Conservation (phyloP, 2,888 invertebrate genomes). For the Endomychus coccineus region DNA sequence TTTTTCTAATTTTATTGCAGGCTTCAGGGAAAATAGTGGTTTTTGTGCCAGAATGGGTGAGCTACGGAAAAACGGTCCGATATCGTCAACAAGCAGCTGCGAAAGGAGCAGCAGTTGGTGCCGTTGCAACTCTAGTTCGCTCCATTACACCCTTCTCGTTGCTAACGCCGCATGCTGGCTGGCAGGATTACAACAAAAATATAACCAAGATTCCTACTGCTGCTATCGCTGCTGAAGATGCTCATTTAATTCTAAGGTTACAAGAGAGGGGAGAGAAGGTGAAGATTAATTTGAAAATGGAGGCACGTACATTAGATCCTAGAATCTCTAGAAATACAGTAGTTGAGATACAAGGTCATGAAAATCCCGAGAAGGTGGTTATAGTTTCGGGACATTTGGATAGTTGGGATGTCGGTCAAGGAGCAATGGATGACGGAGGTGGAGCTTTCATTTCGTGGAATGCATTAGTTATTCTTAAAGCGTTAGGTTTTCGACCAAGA, state of each 20-base stretch:
- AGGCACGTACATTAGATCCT: slow-evolving; percentile 50
- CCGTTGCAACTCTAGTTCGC: slow-evolving; percentile 64
- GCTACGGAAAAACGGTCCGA: slow-evolving; percentile 58
- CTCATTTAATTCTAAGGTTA: slow-evolving; percentile 58
- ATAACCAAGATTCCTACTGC: slow-evolving; percentile 63
- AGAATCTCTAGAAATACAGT: slow-evolving; percentile 65
- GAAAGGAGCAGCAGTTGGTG: slow-evolving; percentile 65
- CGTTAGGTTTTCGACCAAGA: slow-evolving; percentile 56
- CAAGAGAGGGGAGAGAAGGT: slow-evolving; percentile 40
- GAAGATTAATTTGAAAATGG: slow-evolving; percentile 57
- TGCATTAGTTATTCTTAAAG: slow-evolving; percentile 58
- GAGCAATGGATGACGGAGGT: slow-evolving; percentile 82
- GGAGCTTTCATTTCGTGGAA: slow-evolving; percentile 75
- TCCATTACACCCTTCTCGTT: slow-evolving; percentile 73
- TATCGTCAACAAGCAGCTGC: slow-evolving; percentile 62
- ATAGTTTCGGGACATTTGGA: slow-evolving; percentile 78
- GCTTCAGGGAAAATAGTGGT: slow-evolving; percentile 68
- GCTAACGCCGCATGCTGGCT: slow-evolving; percentile 70
- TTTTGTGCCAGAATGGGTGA: slow-evolving; percentile 58
- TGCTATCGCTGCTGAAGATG: slow-evolving; percentile 71
- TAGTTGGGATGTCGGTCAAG: slow-evolving; percentile 82
- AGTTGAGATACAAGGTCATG: slow-evolving; percentile 56
- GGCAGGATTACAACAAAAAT: slow-evolving; percentile 53
- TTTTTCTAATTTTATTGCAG: too few species aligned
- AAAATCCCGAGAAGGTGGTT: slow-evolving; percentile 51